Evolutionary conservation across 1,140 invertebrate species (phyloP).

Genomic region (Drosophila parabipectinata): DNA sequence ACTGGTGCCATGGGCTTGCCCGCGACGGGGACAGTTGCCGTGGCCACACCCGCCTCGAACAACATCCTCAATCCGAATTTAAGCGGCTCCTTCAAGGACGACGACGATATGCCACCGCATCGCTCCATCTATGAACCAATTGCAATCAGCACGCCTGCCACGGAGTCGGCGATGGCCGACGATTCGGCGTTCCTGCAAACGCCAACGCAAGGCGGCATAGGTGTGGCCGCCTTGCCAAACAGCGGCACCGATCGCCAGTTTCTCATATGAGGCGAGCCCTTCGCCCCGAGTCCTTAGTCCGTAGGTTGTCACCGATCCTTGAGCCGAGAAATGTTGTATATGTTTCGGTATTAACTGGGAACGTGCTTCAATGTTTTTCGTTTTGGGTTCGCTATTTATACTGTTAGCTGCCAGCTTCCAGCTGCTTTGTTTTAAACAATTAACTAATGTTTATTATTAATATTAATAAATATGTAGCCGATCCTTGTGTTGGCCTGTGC

Average conservation of each 20-base stretch:
- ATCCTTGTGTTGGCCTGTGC: constrained; percentile 48
- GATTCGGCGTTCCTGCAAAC: constrained; percentile 76
- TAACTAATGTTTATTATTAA: constrained; percentile 77
- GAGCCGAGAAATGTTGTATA: constrained; percentile 2
- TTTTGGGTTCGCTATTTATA: constrained; percentile 26
- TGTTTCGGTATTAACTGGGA: background rate
- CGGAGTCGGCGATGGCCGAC: constrained; percentile 23
- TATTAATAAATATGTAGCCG: constrained; percentile 65
- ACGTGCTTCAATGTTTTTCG: constrained; percentile 22
- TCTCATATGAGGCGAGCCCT: constrained; percentile 62
- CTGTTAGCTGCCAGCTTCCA: constrained; percentile 69
- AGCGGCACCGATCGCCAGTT: constrained; percentile 54
- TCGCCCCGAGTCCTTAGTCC: constrained; percentile 18
- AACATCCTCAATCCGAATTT: constrained; percentile 84
- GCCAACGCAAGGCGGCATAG: constrained; percentile 72
- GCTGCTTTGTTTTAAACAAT: constrained; percentile 78
- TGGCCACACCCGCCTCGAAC: constrained; percentile 71
- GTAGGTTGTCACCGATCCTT: constrained; percentile 29
- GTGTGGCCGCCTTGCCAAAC: constrained; percentile 74
- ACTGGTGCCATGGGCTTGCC: constrained; percentile 27
- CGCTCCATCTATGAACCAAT: constrained; percentile 80
- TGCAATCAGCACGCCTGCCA: constrained; percentile 50
- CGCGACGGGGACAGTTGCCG: constrained; percentile 28
- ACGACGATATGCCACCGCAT: constrained; percentile 73
- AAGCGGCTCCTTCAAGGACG: constrained; percentile 83